These are phyloP conservation scores for Penelope pileata DNA, from an alignment of 2,113 vertebrate genomes.

Conservation along the genomic window DNA sequence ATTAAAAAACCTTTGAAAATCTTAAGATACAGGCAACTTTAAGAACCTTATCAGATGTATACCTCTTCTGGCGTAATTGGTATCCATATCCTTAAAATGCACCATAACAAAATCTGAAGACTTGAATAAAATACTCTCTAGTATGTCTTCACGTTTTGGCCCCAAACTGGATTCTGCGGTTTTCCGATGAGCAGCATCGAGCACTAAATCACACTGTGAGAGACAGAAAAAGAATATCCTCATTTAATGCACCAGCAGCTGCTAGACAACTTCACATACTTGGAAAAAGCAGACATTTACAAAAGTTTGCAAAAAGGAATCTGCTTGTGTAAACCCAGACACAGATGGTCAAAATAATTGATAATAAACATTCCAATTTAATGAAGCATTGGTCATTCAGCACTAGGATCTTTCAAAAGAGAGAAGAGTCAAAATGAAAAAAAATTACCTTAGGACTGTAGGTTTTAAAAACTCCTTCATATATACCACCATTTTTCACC, in stretches of 20 bases:
- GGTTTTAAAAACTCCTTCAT: slow-evolving; percentile 99
- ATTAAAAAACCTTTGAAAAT: neutral
- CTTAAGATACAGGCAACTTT: neutral
- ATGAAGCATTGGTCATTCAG: neutral
- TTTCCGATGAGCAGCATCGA: slow-evolving; percentile 96
- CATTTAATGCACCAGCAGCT: neutral
- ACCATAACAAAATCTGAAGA: slow-evolving; percentile 95
- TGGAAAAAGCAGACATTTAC: neutral
- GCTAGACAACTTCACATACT: neutral
- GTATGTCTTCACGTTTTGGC: slow-evolving; percentile 94
- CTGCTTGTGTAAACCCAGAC: neutral
- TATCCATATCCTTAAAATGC: slow-evolving; percentile 97
- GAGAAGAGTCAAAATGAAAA: neutral
- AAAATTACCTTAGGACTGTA: slow-evolving; percentile 95
- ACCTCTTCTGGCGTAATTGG: slow-evolving; percentile 97
- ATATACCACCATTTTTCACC: slow-evolving; percentile 95
- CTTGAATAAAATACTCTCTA: slow-evolving; percentile 97
- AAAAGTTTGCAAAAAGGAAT: neutral
- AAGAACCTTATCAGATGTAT: slow-evolving; percentile 30
- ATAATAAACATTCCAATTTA: neutral
- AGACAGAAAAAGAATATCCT: slow-evolving; percentile 14
- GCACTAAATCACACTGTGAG: slow-evolving; percentile 92
- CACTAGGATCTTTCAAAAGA: neutral
- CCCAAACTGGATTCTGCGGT: slow-evolving; percentile 85
- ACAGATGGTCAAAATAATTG: neutral